phyloP scores from a whole-genome alignment of 2,888 invertebrate species.

The Hipparchia semele region DNA sequence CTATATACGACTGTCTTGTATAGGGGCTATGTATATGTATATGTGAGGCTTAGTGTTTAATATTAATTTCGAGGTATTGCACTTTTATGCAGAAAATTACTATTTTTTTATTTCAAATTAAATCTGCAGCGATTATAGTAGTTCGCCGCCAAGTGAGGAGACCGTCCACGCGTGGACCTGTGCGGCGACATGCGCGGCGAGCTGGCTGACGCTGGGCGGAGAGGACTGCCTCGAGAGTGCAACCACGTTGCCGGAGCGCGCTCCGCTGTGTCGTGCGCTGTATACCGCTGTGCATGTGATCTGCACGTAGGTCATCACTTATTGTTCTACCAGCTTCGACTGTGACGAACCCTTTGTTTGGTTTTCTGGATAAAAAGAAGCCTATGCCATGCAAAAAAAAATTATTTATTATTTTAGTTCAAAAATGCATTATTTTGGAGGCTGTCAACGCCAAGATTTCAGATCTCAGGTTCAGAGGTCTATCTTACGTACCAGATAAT shows the following conservation, averaged over 20 bases:
- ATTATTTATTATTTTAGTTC: too few species aligned
- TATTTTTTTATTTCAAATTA: neutral
- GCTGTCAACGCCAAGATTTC: too few species aligned
- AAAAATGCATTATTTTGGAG: too few species aligned
- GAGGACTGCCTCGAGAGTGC: slow-evolving; percentile 59
- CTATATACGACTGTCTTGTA: too few species aligned
- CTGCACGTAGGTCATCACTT: slow-evolving; percentile 59
- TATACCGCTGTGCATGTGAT: slow-evolving; percentile 64
- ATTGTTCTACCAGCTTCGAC: neutral
- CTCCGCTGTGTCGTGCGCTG: slow-evolving; percentile 69
- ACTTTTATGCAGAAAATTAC: neutral
- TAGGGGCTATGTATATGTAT: too few species aligned
- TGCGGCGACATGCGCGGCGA: slow-evolving; percentile 66
- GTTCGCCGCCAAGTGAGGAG: slow-evolving; percentile 60
- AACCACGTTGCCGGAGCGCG: slow-evolving; percentile 62
- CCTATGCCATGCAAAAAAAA: too few species aligned
- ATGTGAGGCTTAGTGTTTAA: neutral
- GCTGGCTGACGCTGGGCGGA: slow-evolving; percentile 69
- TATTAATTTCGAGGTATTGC: neutral
- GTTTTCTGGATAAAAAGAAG: too few species aligned
- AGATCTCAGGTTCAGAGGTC: too few species aligned
- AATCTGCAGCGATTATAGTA: slow-evolving; percentile 56
- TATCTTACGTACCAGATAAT: too few species aligned
- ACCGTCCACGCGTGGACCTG: slow-evolving; percentile 62
- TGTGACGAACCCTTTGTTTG: too few species aligned